Base-by-base conservation (phyloP, 2,888 invertebrate species). In the Acrocyrtus sp. region DNA sequence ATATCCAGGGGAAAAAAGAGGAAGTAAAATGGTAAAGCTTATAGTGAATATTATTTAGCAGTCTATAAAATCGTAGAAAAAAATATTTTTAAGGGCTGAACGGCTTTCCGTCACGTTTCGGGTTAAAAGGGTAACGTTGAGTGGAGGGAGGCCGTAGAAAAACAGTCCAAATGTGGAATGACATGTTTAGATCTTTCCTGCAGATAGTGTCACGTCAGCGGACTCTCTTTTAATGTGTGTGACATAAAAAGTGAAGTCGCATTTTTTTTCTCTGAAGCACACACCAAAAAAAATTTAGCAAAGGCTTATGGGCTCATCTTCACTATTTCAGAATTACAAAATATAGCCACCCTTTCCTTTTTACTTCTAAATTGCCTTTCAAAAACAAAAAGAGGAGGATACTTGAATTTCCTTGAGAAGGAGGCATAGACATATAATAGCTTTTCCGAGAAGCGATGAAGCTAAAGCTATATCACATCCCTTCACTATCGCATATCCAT, bases 41-140 rank as follows among this genome's bases (percentile, higher is more conserved):
- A n/a, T n/a, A n/a, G n/a, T n/a, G n/a, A n/a, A n/a, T n/a, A n/a
- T n/a, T n/a, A n/a, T n/a, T n/a, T n/a, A n/a, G n/a, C n/a, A n/a
- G n/a, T n/a, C n/a, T n/a, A n/a, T n/a, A n/a, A n/a, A n/a, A n/a
- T n/a, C n/a, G n/a, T n/a, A n/a, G n/a, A n/a, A n/a, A n/a, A n/a
- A n/a, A n/a, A n/a, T n/a, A n/a, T n/a, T n/a, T 67, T 67, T 67
- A 67, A 67, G 67, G 67, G 58, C 29, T 67, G 67, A 67, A 60
- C 51, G 34, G 67, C 45, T 67, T 67, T 67, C n/a, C 67, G 60
- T 67, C 67, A 43, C 58, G 51, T 50, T 24, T 58, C n/a, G 67
- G 66, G 66, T 66, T 57, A 60, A 67, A 67, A 67, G 67, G 58
- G 58, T 60, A 67, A 67, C 58, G 39, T 57, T 67, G n/a, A n/a